Conservation (phyloP, 2,797 vertebrate species). For the Loriculus beryllinus region DNA sequence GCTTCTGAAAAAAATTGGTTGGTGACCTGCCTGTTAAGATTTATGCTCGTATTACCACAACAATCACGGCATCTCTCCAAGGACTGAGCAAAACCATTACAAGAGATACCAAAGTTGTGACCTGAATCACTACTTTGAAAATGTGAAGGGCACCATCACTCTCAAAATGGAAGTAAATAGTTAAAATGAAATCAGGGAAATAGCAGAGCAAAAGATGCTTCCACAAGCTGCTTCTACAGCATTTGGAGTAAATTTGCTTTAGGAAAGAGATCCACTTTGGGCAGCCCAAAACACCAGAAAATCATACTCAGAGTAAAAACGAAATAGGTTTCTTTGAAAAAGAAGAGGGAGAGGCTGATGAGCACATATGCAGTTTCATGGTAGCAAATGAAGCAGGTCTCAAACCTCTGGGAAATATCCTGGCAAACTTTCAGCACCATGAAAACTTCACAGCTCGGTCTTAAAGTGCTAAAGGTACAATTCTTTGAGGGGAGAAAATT, state of each 20-base stretch:
- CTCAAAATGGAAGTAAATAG: neutral
- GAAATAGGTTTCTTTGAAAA: neutral
- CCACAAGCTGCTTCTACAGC: neutral
- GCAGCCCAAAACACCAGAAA: neutral
- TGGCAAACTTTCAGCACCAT: neutral
- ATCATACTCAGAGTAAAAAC: neutral
- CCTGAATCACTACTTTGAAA: neutral
- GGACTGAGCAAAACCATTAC: neutral
- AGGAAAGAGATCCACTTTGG: neutral
- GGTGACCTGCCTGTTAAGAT: neutral
- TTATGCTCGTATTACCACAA: neutral
- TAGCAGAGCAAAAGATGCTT: neutral
- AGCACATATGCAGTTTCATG: neutral
- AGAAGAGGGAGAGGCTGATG: neutral
- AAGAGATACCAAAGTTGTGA: neutral
- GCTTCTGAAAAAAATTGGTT: neutral
- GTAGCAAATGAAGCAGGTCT: neutral
- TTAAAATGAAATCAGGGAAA: neutral
- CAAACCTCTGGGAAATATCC: neutral
- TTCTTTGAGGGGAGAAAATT: neutral
- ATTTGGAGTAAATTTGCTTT: neutral
- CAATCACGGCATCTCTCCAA: neutral
- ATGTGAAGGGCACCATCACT: neutral
- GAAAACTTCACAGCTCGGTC: neutral
- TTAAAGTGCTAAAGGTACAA: neutral